These are phyloP conservation scores for Drosophila erecta DNA, from an alignment of 1,140 invertebrate species.

Conservation along the genomic window DNA sequence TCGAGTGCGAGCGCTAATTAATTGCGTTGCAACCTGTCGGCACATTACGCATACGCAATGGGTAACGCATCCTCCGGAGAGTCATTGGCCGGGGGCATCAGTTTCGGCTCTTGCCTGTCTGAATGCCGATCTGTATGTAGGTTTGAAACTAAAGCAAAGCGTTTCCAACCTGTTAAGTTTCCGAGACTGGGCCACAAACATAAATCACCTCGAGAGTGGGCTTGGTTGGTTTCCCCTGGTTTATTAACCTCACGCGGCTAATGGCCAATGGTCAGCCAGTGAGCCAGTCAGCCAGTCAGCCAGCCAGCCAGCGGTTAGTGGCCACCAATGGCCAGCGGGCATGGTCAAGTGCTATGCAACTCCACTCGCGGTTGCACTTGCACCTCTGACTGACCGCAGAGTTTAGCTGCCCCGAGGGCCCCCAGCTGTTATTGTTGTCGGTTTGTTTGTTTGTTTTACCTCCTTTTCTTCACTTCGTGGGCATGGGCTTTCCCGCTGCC, in stretches of 20 bases:
- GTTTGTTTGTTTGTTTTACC: conserved; percentile 47
- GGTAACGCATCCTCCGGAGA: conserved; percentile 29
- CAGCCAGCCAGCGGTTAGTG: conserved; percentile 1
- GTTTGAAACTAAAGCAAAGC: conserved; percentile 55
- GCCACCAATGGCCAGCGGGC: conserved; percentile 44
- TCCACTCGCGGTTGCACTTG: conserved; percentile 57
- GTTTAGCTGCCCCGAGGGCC: conserved; percentile 14
- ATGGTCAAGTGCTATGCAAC: conserved; percentile 64
- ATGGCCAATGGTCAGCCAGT: conserved; percentile 19
- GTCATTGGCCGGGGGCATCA: conserved; percentile 17
- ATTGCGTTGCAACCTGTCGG: conserved; percentile 32
- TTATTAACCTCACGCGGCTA: conserved; percentile 64
- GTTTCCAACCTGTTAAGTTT: conserved; percentile 72
- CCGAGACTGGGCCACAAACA: conserved; percentile 68
- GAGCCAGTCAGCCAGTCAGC: background rate
- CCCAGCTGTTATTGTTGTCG: conserved; percentile 53
- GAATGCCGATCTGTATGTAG: background rate
- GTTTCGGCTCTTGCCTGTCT: conserved; percentile 10
- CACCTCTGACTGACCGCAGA: conserved; percentile 58
- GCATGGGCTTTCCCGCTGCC: conserved; percentile 52
- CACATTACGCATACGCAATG: conserved; percentile 65
- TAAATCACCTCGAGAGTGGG: conserved; percentile 61
- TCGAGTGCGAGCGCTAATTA: conserved; percentile 47
- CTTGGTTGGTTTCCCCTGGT: conserved; percentile 46
- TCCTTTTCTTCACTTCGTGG: conserved; percentile 24